Evolutionary conservation across 2,113 vertebrate species (phyloP), one percentile per base, ranked within the genome.

Genomic region (Engystomops pustulosus): DNA sequence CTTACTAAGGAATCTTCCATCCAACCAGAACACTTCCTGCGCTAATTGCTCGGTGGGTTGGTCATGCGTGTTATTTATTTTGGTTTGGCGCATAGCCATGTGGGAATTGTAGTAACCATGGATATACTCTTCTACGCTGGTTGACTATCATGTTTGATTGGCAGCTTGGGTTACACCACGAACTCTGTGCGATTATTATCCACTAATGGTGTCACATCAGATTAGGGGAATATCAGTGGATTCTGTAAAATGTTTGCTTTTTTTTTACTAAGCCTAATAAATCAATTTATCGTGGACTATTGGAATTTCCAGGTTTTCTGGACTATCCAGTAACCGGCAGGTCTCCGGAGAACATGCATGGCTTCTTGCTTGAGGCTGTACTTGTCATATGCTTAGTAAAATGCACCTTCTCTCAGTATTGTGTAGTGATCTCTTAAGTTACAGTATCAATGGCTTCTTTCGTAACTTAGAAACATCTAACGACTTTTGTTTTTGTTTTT

Each of bases 1-100:
- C 68, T 68, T 36, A 36, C 65, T 41, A 41, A 70, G 68, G n/a
- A 41, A 44, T 44, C 68, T 23, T 70, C 11, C 67, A 20, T 38
- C 67, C 67, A n/a, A 20, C 18, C n/a, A 44, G 68, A 70, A 70
- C 4, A 6, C 36, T n/a, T 70, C 36, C 36, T 70, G 68, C 23
- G 10, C 36, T 70, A n/a, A 70, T 41, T 41, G 11, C 67, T 38
- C n/a, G 6, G 9, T 69, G 68, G 68, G 20, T 14, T 70, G 41
- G 34, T 70, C 3, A 41, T 70, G 68, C 36, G 32, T 67, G 30
- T 8, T 32, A 20, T 38, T 20, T 20, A 1, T 23, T 58, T 41
- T 44, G 20, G 36, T 38, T 38, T 70, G 68, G 68, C 23, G 68
- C 62, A 36, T 36, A 3, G 62, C 62, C 62, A 20, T 34, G 62